These are phyloP conservation scores for Lampris megalopsis DNA, from an alignment of 2,113 vertebrate species.

Conservation along the genomic window DNA sequence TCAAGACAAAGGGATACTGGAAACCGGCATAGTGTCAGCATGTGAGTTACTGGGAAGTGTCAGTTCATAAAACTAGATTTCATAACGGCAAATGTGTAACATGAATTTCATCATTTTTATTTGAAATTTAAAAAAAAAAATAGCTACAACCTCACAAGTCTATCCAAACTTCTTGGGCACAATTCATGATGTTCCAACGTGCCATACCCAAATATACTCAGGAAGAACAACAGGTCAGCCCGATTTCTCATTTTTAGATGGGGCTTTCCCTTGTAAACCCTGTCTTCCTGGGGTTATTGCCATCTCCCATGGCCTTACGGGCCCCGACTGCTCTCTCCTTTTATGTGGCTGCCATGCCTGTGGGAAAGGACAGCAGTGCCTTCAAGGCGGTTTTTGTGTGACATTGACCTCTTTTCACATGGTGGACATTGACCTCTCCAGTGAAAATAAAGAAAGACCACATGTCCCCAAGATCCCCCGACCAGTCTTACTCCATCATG, in stretches of 20 bases:
- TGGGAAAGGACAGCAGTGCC: conserved; percentile 53
- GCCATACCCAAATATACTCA: too few species aligned
- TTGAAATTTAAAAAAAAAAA: too few species aligned
- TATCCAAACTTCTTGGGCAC: too few species aligned
- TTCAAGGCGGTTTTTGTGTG: conserved; percentile 32
- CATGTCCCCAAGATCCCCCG: conserved; percentile 28
- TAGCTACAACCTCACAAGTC: too few species aligned
- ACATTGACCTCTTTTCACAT: conserved; percentile 11
- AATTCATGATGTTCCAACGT: too few species aligned
- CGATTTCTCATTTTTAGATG: not conserved
- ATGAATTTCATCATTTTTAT: too few species aligned
- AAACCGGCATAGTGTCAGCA: not conserved
- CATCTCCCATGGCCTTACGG: conserved; percentile 13
- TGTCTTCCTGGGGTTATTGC: conserved; percentile 19
- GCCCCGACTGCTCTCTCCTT: conserved; percentile 7
- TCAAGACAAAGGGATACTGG: not conserved
- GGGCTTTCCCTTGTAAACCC: not conserved
- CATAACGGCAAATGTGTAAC: too few species aligned
- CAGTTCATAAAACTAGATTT: not conserved
- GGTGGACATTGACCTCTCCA: conserved; percentile 5
- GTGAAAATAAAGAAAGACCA: conserved; percentile 48
- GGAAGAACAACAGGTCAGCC: not conserved
- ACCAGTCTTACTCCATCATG: conserved; percentile 4
- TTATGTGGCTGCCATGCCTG: conserved; percentile 29
- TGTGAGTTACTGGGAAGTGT: not conserved